Evolutionary conservation across 2,113 vertebrate species (phyloP).

Genomic region (Siphamia tubifer): DNA sequence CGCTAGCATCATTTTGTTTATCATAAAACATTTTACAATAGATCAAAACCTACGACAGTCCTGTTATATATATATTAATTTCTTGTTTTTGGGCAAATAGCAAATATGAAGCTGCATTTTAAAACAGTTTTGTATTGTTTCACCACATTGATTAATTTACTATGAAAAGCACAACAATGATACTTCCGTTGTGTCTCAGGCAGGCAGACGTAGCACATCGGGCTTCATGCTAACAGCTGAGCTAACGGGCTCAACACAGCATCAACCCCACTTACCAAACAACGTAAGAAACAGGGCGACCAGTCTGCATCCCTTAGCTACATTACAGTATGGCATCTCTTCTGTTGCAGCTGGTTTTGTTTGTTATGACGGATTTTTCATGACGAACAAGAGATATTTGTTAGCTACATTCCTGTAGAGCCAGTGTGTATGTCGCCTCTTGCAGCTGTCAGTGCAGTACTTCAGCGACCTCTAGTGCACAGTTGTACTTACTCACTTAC

Average conservation of each 20-base stretch:
- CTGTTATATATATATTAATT: too few species aligned
- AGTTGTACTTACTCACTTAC: too few species aligned
- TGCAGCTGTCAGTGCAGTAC: too few species aligned
- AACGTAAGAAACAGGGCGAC: slow-evolving; percentile 36
- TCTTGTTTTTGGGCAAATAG: neutral
- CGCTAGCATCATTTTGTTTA: too few species aligned
- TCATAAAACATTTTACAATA: neutral
- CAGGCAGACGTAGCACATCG: neutral
- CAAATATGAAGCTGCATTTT: fast-evolving
- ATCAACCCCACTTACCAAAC: slow-evolving; percentile 48
- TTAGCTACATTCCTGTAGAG: neutral
- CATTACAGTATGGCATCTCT: slow-evolving; percentile 20
- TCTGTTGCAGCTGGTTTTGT: neutral
- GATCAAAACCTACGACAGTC: neutral
- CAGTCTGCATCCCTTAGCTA: slow-evolving; percentile 20
- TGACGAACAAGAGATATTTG: neutral
- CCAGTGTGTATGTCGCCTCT: neutral
- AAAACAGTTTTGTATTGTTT: fast-evolving
- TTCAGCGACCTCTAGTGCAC: slow-evolving; percentile 51
- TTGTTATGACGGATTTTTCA: neutral
- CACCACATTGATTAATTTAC: neutral
- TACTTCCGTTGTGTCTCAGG: neutral
- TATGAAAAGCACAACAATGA: neutral
- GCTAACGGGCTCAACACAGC: neutral
- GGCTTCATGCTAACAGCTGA: neutral